phyloP scores from a whole-genome alignment of 2,888 invertebrate species.

The Ecdyonurus torrentis region DNA sequence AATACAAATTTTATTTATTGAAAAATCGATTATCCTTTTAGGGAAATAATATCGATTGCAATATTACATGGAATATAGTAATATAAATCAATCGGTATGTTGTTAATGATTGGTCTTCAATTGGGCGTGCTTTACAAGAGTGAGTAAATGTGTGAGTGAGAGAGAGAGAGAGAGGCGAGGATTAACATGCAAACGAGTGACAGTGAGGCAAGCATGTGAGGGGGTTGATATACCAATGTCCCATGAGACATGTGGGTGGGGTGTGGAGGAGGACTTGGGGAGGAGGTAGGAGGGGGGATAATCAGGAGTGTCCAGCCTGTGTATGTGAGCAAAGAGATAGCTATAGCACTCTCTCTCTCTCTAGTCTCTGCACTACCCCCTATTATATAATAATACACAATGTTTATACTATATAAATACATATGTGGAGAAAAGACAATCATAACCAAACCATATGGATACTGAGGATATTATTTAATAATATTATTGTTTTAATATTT shows the following conservation, averaged over 20 bases:
- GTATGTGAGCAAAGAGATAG: background rate
- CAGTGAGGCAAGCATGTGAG: too few relatives aligned
- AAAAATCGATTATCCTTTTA: too few relatives aligned
- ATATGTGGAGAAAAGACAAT: too few relatives aligned
- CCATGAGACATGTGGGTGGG: background rate
- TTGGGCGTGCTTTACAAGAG: background rate
- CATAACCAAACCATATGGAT: background rate
- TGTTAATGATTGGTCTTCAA: background rate
- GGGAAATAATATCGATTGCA: too few relatives aligned
- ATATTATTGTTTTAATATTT: too few relatives aligned
- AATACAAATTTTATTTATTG: too few relatives aligned
- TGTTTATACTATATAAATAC: background rate
- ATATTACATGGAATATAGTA: too few relatives aligned
- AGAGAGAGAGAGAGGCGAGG: background rate
- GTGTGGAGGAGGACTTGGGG: too few relatives aligned
- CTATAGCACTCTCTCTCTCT: background rate
- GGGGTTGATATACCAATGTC: background rate
- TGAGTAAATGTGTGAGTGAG: too few relatives aligned
- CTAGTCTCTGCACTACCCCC: too few relatives aligned
- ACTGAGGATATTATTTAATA: too few relatives aligned
- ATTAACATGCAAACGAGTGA: background rate
- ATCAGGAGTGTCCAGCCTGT: background rate
- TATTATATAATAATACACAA: background rate
- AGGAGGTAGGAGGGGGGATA: background rate
- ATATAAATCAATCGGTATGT: too few relatives aligned